phyloP scores from a whole-genome alignment of 2,113 vertebrate species.

The Sebastes fasciatus region DNA sequence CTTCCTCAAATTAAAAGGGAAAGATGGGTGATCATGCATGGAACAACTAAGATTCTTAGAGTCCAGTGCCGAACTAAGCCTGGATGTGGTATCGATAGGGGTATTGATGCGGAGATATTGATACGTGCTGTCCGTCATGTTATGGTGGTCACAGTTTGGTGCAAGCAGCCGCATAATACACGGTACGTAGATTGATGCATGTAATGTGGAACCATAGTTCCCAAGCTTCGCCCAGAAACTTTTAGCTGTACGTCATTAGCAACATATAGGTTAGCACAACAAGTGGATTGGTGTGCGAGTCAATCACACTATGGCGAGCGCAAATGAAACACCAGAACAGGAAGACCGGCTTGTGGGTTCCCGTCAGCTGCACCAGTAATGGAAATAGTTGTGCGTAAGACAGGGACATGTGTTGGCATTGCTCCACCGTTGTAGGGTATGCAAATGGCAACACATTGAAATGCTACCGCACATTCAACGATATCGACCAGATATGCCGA shows the following conservation, averaged over 20 bases:
- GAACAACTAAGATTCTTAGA: not conserved
- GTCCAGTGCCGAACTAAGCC: not conserved
- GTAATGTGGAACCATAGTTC: not conserved
- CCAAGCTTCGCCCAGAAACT: not conserved
- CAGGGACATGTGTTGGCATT: not conserved
- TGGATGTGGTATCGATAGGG: not conserved
- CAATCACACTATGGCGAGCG: too few relatives aligned
- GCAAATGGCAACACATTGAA: not conserved
- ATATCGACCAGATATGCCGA: not conserved
- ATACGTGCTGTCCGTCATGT: not conserved
- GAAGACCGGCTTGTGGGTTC: too few relatives aligned
- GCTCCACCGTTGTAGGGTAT: not conserved
- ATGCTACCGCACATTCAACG: not conserved
- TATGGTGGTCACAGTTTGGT: not conserved
- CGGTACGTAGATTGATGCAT: not conserved
- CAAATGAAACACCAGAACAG: too few relatives aligned
- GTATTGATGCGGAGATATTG: conserved; percentile 8
- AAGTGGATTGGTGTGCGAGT: too few relatives aligned
- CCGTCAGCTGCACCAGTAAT: too few relatives aligned
- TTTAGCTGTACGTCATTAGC: too few relatives aligned
- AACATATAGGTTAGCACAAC: too few relatives aligned
- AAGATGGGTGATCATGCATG: conserved; percentile 10
- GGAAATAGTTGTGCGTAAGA: too few relatives aligned
- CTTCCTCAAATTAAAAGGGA: conserved; percentile 32
- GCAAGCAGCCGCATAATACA: not conserved